Evolutionary conservation across 2,797 vertebrate genomes (phyloP).

Genomic region (Peromyscus eremicus): DNA sequence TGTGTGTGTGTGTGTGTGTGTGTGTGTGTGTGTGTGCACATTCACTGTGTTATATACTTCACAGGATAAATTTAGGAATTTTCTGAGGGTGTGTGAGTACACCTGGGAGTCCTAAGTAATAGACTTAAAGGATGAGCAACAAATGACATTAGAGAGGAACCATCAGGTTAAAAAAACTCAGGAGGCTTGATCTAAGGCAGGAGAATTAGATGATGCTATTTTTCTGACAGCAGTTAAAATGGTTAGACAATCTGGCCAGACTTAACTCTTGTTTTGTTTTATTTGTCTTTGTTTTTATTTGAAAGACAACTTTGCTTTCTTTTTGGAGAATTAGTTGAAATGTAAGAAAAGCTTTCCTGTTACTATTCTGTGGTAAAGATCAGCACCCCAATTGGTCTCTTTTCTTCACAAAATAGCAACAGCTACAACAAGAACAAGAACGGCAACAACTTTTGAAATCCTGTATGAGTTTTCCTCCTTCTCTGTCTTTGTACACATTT

Average conservation of each 20-base stretch:
- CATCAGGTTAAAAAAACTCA: neutral
- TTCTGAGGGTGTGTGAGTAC: neutral
- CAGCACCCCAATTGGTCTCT: neutral
- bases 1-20: neutral
- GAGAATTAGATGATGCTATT: neutral
- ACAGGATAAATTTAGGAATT: neutral
- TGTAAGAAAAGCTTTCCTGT: neutral
- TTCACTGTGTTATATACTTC: neutral
- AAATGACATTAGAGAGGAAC: neutral
- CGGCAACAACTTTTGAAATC: neutral
- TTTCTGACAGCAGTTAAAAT: neutral
- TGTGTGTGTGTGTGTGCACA: no score
- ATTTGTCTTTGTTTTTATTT: neutral
- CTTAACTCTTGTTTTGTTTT: neutral
- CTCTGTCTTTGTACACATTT: neutral
- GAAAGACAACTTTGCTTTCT: neutral
- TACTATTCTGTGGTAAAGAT: neutral
- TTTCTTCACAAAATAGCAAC: neutral
- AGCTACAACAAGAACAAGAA: neutral
- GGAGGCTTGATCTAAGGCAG: neutral
- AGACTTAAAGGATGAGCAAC: neutral
- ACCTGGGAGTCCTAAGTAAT: neutral
- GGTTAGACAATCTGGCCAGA: neutral
- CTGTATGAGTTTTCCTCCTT: neutral
- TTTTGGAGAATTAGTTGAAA: neutral